Percentiles rank a stretch among this genome's conserved stretches.
Evolutionary conservation across 2,113 vertebrate genomes (phyloP).

Genomic region (Clarias macrocephalus): DNA sequence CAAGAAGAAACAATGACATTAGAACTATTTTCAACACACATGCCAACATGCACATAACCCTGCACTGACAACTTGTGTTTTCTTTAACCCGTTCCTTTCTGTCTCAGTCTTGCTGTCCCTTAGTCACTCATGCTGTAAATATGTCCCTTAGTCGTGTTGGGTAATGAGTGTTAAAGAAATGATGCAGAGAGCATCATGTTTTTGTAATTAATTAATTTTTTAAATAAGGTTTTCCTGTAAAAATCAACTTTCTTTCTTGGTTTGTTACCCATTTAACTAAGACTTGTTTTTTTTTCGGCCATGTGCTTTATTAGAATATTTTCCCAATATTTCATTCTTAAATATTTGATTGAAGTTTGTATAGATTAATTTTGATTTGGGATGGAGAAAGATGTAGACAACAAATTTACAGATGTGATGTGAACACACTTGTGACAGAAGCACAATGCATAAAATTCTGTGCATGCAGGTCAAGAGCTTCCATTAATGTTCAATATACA

Average conservation of each 20-base stretch:
- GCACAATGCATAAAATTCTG: not conserved
- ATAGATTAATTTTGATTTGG: constrained; percentile 32
- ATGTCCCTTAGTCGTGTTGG: constrained; percentile 56
- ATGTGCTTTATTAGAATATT: constrained; percentile 28
- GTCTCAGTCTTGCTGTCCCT: not conserved
- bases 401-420: constrained; percentile 24
- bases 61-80: constrained; percentile 38
- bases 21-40: constrained; percentile 29
- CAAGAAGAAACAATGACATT: constrained; percentile 81
- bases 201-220: too few species aligned
- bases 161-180: constrained; percentile 49
- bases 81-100: not conserved
- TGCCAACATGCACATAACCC: constrained; percentile 19
- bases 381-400: not conserved
- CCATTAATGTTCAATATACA: not conserved
- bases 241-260: not conserved
- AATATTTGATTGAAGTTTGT: constrained; percentile 31
- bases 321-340: not conserved
- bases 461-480: not conserved
- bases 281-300: not conserved
- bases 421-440: constrained; percentile 15
- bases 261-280: not conserved
- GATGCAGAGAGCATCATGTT: constrained; percentile 55
- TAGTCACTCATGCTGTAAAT: constrained; percentile 58
- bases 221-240: constrained; percentile 28